Conservation (phyloP, 2,797 vertebrate genomes). For the Mastacembelus armatus region DNA sequence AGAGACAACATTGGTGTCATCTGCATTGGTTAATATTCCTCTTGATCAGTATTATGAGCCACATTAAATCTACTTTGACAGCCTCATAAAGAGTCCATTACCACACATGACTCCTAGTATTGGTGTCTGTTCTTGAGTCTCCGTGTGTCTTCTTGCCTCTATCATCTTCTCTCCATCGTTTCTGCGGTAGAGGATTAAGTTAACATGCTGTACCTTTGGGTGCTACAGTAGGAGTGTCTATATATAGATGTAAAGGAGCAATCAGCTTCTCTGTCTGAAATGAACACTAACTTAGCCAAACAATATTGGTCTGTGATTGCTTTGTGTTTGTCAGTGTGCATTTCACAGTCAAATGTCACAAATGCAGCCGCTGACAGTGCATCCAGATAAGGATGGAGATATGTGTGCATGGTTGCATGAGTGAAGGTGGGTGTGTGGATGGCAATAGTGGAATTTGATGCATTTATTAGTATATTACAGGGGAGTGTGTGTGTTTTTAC, state of each 20-base stretch:
- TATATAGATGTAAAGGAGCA: conserved; percentile 68
- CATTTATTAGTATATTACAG: conserved; percentile 11
- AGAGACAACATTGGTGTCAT: neutral
- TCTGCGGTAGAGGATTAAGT: conserved; percentile 55
- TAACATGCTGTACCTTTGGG: conserved; percentile 62
- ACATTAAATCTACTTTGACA: conserved; percentile 1
- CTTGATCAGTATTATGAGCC: neutral
- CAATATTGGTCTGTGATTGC: conserved; percentile 50
- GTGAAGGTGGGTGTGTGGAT: conserved; percentile 11
- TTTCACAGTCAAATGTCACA: conserved; percentile 25
- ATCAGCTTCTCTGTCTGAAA: conserved; percentile 62
- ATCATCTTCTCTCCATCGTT: conserved; percentile 11
- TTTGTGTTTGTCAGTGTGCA: conserved; percentile 8
- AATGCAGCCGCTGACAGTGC: conserved; percentile 10
- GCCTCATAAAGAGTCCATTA: no score
- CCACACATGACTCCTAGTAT: no score
- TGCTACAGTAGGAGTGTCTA: conserved; percentile 67
- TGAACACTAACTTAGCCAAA: conserved; percentile 69
- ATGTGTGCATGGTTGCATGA: conserved; percentile 8
- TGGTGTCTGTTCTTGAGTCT: conserved; percentile 26
- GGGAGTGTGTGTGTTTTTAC: neutral
- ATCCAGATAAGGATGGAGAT: conserved; percentile 18
- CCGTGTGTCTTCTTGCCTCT: conserved; percentile 3
- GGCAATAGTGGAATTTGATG: conserved; percentile 14
- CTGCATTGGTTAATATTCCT: neutral